Conservation (phyloP, 2,888 invertebrate genomes). For the Sycophila texana region DNA sequence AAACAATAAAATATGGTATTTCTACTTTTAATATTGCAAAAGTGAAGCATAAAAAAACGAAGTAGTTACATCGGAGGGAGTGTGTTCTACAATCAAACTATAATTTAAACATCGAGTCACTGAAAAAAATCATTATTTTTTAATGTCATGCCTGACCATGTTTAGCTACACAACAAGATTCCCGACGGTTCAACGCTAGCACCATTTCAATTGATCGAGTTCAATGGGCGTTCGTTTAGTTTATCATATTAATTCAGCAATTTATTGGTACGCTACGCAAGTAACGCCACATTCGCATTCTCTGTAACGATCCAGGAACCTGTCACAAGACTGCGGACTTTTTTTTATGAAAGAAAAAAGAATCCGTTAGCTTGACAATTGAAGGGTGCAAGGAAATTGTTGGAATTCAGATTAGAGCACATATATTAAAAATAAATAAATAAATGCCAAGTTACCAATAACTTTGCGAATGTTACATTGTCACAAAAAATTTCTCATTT, state of each 20-base stretch:
- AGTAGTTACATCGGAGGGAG: slow-evolving; percentile 67
- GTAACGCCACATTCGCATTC: slow-evolving; percentile 38
- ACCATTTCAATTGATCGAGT: slow-evolving; percentile 43
- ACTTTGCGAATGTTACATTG: slow-evolving; percentile 50
- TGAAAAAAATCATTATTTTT: slow-evolving; percentile 61
- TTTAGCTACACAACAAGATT: slow-evolving; percentile 49
- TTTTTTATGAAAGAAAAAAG: slow-evolving; percentile 41
- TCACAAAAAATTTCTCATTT: slow-evolving; percentile 52
- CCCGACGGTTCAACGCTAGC: slow-evolving; percentile 39
- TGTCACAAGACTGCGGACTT: slow-evolving; percentile 56
- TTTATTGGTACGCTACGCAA: slow-evolving; percentile 26
- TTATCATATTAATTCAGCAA: neutral
- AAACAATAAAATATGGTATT: slow-evolving; percentile 72
- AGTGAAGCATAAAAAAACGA: slow-evolving; percentile 65
- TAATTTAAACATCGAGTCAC: slow-evolving; percentile 60
- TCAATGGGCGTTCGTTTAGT: slow-evolving; percentile 2
- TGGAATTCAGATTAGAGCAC: slow-evolving; percentile 36
- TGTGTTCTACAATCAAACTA: slow-evolving; percentile 71
- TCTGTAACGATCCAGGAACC: slow-evolving; percentile 42
- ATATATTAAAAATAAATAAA: slow-evolving; percentile 41
- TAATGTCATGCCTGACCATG: slow-evolving; percentile 66
- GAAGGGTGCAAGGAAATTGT: slow-evolving; percentile 38
- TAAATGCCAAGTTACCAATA: slow-evolving; percentile 52
- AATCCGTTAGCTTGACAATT: slow-evolving; percentile 44
- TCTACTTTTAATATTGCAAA: slow-evolving; percentile 75